Conservation (phyloP, 1,140 invertebrate genomes). For the Drosophila sturtevanti region DNA sequence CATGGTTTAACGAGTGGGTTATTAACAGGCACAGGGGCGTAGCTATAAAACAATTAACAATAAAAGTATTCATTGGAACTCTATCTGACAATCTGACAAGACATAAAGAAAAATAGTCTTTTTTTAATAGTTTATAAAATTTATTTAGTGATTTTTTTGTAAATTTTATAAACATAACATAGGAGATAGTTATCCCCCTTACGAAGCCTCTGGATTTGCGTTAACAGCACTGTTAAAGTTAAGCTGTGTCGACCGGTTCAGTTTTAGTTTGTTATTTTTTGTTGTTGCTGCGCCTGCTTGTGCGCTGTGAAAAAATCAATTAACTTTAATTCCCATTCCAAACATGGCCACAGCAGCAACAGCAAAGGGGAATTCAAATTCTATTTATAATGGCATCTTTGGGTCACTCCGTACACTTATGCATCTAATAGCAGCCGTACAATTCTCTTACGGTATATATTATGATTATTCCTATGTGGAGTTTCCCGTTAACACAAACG, state of each 20-base stretch:
- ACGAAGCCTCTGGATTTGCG: too few relatives aligned
- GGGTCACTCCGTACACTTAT: slow-evolving; percentile 84
- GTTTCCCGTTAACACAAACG: slow-evolving; percentile 83
- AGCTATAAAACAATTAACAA: too few relatives aligned
- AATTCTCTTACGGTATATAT: slow-evolving; percentile 89
- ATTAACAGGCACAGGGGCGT: too few relatives aligned
- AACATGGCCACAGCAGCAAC: slow-evolving; percentile 38
- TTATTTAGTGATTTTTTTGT: too few relatives aligned
- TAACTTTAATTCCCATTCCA: slow-evolving; percentile 20
- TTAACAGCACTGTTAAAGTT: too few relatives aligned
- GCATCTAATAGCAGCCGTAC: slow-evolving; percentile 86
- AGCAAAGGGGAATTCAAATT: slow-evolving; percentile 50
- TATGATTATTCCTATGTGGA: slow-evolving; percentile 89
- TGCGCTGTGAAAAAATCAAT: slow-evolving; percentile 66
- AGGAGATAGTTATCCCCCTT: too few relatives aligned
- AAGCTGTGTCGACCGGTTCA: slow-evolving; percentile 16
- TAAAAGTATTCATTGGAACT: too few relatives aligned
- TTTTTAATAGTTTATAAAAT: too few relatives aligned
- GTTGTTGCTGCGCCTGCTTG: not conserved
- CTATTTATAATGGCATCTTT: slow-evolving; percentile 73
- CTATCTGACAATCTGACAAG: too few relatives aligned
- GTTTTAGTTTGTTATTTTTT: slow-evolving; percentile 23
- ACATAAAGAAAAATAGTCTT: too few relatives aligned
- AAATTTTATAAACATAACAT: too few relatives aligned
- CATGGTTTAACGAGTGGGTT: too few relatives aligned